Conservation (phyloP, 1,140 invertebrate species). For the Polypedilum pembai region DNA sequence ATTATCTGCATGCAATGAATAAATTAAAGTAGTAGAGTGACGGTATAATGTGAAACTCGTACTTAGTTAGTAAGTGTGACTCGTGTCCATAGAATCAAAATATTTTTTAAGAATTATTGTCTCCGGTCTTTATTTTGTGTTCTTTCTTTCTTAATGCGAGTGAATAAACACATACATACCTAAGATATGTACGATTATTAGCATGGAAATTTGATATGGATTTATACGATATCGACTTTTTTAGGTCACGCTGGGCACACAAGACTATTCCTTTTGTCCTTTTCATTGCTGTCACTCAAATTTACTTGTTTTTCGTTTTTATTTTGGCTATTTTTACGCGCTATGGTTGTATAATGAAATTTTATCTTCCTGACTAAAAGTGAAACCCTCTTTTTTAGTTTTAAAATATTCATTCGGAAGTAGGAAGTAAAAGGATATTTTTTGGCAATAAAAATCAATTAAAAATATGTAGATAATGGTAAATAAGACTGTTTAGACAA, state of each 20-base stretch:
- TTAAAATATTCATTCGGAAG: not conserved
- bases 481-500: no score
- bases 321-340: no score
- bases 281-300: not conserved
- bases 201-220: not conserved
- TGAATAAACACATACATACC: not conserved
- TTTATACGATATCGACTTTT: constrained; percentile 5
- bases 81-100: constrained; percentile 2
- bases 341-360: not conserved
- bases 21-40: not conserved
- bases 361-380: not conserved
- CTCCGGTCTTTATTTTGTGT: not conserved
- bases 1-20: constrained; percentile 17
- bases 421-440: not conserved
- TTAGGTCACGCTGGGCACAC: constrained; percentile 9
- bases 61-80: not conserved
- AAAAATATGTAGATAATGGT: no score
- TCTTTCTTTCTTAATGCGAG: not conserved
- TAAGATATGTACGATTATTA: not conserved
- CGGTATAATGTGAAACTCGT: not conserved
- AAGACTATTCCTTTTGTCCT: not conserved
- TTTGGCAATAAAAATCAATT: not conserved
- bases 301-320: no score
- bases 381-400: not conserved
- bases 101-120: not conserved